phyloP scores from a whole-genome alignment of 2,888 invertebrate species.

The Oscheius onirici region DNA sequence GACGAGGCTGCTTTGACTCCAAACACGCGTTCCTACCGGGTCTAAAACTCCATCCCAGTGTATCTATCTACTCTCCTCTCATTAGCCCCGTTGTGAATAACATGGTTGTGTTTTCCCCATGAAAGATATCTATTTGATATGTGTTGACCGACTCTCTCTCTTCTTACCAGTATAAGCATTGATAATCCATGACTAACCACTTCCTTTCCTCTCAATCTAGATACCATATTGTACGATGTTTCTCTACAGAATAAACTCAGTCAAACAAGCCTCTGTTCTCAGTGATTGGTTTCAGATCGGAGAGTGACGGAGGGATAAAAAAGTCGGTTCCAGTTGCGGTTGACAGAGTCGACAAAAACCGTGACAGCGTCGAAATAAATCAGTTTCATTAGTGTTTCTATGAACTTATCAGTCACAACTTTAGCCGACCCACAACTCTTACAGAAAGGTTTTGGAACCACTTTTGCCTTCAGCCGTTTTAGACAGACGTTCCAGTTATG shows the following conservation, averaged over 20 bases:
- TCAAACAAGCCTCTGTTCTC: no score
- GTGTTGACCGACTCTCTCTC: neutral
- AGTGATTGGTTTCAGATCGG: no score
- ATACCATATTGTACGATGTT: neutral
- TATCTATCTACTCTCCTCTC: neutral
- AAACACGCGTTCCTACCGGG: constrained; percentile 58
- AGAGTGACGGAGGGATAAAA: no score
- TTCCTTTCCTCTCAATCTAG: neutral
- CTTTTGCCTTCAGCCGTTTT: no score
- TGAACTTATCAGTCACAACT: no score
- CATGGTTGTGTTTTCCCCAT: constrained; percentile 11
- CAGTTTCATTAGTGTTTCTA: no score
- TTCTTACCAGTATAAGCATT: neutral
- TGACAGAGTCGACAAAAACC: no score
- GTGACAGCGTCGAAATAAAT: no score
- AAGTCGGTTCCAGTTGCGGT: no score
- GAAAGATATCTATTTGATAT: constrained; percentile 24
- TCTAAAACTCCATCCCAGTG: constrained; percentile 33
- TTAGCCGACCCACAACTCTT: no score
- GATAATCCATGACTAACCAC: neutral
- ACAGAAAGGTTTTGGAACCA: no score
- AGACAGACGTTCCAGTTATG: no score
- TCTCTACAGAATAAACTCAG: neutral
- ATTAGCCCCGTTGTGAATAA: constrained; percentile 2
- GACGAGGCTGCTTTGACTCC: constrained; percentile 71